Conservation (phyloP, 2,113 vertebrate genomes). For the Chaenogobius annularis region DNA sequence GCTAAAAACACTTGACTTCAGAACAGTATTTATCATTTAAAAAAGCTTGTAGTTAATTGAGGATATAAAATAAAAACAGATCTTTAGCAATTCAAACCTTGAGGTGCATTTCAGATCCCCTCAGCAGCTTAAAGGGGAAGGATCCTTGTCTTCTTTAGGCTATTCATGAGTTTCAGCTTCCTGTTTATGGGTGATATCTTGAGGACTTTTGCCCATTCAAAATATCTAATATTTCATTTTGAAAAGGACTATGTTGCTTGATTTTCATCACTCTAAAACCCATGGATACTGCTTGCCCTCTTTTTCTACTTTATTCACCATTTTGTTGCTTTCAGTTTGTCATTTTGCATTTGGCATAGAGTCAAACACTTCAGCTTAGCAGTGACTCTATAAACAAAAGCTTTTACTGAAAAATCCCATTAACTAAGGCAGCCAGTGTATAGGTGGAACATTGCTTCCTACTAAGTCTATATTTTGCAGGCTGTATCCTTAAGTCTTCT, state of each 20-base stretch:
- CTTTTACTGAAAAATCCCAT: constrained; percentile 62
- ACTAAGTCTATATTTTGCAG: background rate
- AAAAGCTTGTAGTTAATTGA: constrained; percentile 5
- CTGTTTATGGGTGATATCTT: no score
- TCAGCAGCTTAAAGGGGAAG: background rate
- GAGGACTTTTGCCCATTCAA: no score
- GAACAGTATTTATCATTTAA: constrained; percentile 20
- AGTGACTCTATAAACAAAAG: constrained; percentile 45
- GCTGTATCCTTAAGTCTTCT: background rate
- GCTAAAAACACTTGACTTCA: constrained; percentile 43
- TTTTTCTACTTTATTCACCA: constrained; percentile 3
- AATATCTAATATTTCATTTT: no score
- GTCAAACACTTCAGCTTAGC: constrained; percentile 51
- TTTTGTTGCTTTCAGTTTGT: constrained; percentile 10
- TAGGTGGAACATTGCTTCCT: constrained; percentile 34
- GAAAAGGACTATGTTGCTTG: no score
- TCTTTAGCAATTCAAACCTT: background rate
- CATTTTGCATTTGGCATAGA: constrained; percentile 29
- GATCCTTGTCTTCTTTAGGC: no score
- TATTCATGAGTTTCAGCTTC: no score
- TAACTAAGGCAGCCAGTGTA: constrained; percentile 48
- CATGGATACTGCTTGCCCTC: background rate
- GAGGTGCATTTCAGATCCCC: background rate
- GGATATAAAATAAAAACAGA: background rate
- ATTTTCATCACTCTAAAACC: no score